Conservation (phyloP, 2,888 invertebrate genomes). For the Mythimna impura region DNA sequence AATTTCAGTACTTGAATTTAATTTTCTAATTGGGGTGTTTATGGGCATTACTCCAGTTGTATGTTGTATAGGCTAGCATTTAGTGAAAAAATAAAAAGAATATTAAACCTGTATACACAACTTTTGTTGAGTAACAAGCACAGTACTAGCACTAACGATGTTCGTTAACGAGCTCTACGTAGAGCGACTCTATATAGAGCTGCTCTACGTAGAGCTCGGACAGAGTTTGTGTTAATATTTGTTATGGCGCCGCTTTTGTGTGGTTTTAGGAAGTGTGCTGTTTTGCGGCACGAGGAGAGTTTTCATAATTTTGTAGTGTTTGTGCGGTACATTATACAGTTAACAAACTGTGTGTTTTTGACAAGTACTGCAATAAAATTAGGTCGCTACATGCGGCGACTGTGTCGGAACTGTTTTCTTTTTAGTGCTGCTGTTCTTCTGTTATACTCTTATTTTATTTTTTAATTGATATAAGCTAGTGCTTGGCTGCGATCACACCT, state of each 20-base stretch:
- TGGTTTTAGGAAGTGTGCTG: slow-evolving; percentile 17
- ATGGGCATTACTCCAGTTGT: neutral
- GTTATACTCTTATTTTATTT: too few relatives aligned
- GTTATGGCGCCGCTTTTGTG: slow-evolving; percentile 14
- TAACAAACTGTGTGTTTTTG: slow-evolving; percentile 8
- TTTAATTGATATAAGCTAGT: too few relatives aligned
- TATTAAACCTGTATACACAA: neutral
- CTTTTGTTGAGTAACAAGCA: slow-evolving; percentile 29
- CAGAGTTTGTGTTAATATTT: slow-evolving; percentile 29
- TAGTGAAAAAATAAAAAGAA: neutral
- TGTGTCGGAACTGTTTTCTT: neutral
- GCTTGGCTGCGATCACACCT: too few relatives aligned
- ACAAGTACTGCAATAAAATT: neutral
- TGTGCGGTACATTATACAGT: neutral
- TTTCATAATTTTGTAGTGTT: slow-evolving; percentile 18
- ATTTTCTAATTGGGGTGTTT: too few relatives aligned
- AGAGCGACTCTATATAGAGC: slow-evolving; percentile 8
- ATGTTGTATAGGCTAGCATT: neutral
- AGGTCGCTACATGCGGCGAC: neutral
- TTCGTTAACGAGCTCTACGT: slow-evolving; percentile 38
- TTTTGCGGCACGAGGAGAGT: neutral
- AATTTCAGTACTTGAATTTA: too few relatives aligned
- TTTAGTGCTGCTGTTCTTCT: neutral
- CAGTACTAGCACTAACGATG: slow-evolving; percentile 42
- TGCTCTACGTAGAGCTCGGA: neutral